Conservation (phyloP, 2,888 invertebrate species). For the Dexiosoma caninum region DNA sequence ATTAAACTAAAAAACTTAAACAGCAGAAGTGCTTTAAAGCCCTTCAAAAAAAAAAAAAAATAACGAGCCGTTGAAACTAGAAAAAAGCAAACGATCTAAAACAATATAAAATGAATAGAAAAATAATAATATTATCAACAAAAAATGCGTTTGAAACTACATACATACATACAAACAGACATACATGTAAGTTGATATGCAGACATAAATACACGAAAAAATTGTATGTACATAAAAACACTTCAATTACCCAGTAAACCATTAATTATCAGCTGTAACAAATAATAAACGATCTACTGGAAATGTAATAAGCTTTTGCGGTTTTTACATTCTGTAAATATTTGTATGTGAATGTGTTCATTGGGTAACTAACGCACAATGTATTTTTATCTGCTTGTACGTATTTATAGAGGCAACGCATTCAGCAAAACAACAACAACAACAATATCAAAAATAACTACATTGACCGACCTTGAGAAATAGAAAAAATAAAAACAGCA, state of each 20-base stretch:
- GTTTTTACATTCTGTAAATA: background rate
- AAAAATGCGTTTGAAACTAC: background rate
- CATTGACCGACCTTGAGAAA: slow-evolving; percentile 45
- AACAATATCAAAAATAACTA: slow-evolving; percentile 17
- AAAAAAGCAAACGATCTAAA: slow-evolving; percentile 22
- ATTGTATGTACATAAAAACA: background rate
- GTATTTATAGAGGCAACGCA: slow-evolving; percentile 40
- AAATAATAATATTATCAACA: background rate
- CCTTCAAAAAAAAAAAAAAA: slow-evolving; percentile 25
- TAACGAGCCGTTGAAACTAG: slow-evolving; percentile 38
- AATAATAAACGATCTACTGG: too few species aligned
- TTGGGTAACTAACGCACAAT: slow-evolving; percentile 25
- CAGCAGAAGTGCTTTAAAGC: slow-evolving; percentile 29
- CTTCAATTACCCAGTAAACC: background rate
- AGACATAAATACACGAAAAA: background rate
- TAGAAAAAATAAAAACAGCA: slow-evolving; percentile 22
- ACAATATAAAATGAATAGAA: background rate
- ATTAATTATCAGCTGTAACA: background rate
- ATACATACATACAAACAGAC: too few species aligned
- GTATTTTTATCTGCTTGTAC: slow-evolving; percentile 3
- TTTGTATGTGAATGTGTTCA: background rate
- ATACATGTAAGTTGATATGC: background rate
- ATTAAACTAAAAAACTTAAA: slow-evolving; percentile 21
- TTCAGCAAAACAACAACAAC: slow-evolving; percentile 30
- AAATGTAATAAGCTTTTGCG: background rate